Percentiles rank a stretch among this genome's conserved stretches.
Conservation (phyloP, 2,888 invertebrate species). For the Azorinus chamasolen region DNA sequence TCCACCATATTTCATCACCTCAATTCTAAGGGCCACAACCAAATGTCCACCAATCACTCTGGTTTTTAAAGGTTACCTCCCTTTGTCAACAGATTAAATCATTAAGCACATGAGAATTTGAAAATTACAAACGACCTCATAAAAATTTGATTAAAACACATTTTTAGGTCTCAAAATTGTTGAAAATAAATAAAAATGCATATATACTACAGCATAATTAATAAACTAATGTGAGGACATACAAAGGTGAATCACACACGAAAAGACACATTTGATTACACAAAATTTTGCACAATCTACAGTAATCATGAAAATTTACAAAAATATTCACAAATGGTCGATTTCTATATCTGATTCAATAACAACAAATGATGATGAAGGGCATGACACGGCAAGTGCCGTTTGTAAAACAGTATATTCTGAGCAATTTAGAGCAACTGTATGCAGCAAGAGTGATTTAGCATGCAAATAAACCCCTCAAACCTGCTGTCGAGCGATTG, state of each 20-base stretch:
- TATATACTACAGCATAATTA: constrained; percentile 62
- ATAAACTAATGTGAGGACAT: constrained; percentile 25
- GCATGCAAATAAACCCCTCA: constrained; percentile 31
- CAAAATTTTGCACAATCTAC: constrained; percentile 11
- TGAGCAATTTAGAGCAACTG: constrained; percentile 19
- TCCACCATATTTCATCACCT: background rate
- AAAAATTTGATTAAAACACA: constrained; percentile 14
- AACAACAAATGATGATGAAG: constrained; percentile 29
- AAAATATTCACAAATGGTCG: constrained; percentile 58
- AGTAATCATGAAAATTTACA: constrained; percentile 21
- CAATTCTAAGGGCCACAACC: constrained; percentile 14
- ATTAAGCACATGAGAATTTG: too few relatives aligned
- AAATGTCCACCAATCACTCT: background rate
- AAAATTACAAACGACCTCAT: too few relatives aligned
- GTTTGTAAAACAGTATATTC: constrained; percentile 1
- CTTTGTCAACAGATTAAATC: background rate
- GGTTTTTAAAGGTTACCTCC: constrained; percentile 12
- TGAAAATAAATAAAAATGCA: constrained; percentile 56
- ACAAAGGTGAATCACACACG: constrained; percentile 36
- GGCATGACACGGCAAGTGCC: background rate
- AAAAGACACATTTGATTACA: constrained; percentile 11
- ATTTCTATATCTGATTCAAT: constrained; percentile 18
- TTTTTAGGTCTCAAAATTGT: constrained; percentile 26
- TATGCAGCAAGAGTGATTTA: constrained; percentile 6
- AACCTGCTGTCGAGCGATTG: constrained; percentile 3